Percentiles rank a stretch among this genome's conserved stretches.
Evolutionary conservation across 2,888 invertebrate genomes (phyloP).

Genomic region (Tetranychus truncatus): DNA sequence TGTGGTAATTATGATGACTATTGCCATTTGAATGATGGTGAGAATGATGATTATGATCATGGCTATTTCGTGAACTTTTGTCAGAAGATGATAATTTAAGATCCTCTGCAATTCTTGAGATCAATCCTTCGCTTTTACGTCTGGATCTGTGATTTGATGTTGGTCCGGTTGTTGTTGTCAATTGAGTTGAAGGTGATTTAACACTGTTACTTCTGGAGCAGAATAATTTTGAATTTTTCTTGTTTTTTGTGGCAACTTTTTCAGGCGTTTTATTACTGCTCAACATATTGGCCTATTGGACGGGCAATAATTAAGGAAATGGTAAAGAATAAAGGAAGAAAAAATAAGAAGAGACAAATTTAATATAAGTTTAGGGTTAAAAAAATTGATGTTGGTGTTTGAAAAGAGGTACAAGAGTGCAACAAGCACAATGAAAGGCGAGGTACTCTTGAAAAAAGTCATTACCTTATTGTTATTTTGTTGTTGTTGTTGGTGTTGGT

Average conservation of each 20-base stretch:
- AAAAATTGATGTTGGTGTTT: neutral
- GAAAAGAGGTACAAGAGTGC: neutral
- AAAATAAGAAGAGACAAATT: no score
- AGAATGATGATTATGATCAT: neutral
- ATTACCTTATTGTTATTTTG: neutral
- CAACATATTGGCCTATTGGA: neutral
- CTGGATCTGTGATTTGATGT: neutral
- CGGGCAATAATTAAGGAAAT: neutral
- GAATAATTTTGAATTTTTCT: neutral
- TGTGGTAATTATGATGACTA: neutral
- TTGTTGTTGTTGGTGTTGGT: neutral
- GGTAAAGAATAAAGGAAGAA: neutral
- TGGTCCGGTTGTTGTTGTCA: neutral
- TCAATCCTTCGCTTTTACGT: neutral
- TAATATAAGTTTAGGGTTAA: no score
- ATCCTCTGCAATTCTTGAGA: neutral
- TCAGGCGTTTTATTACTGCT: slow-evolving; percentile 1
- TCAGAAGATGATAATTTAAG: slow-evolving; percentile 12
- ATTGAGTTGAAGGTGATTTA: neutral
- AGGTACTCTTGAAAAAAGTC: neutral
- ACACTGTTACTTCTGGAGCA: neutral
- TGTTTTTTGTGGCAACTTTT: neutral
- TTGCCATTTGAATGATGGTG: neutral
- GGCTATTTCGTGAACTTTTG: slow-evolving; percentile 10
- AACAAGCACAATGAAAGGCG: neutral